phyloP scores from a whole-genome alignment of 2,888 invertebrate species.

The Acleris emargana region DNA sequence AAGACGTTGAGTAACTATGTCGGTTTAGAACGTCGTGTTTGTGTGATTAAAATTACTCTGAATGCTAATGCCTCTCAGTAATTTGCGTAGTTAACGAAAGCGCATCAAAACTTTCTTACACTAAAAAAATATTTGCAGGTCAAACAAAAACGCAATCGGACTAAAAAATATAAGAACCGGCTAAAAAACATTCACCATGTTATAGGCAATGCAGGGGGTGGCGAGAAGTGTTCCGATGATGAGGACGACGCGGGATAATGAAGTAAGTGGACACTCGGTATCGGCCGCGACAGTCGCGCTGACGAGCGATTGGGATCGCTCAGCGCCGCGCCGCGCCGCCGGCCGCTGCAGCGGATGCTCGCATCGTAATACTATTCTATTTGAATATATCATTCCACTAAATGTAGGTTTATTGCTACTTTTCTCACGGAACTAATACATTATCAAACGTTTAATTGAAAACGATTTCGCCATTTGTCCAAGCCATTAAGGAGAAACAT shows the following conservation, averaged over 20 bases:
- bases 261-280: slow-evolving; percentile 54
- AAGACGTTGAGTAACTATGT: slow-evolving; percentile 19
- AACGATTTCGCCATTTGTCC: slow-evolving; percentile 77
- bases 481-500: slow-evolving; percentile 62
- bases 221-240: slow-evolving; percentile 29
- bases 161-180: slow-evolving; percentile 6
- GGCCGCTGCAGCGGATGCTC: slow-evolving; percentile 77
- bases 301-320: slow-evolving; percentile 74
- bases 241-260: slow-evolving; percentile 32
- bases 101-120: neutral
- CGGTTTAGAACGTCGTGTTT: neutral
- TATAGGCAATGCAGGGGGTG: slow-evolving; percentile 15
- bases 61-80: neutral
- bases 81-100: neutral
- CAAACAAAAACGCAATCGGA: neutral
- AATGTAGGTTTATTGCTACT: slow-evolving; percentile 83
- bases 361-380: slow-evolving; percentile 78
- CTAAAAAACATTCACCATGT: slow-evolving; percentile 13
- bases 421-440: slow-evolving; percentile 83
- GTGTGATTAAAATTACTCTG: neutral
- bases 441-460: slow-evolving; percentile 78
- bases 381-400: slow-evolving; percentile 79
- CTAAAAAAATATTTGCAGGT: neutral
- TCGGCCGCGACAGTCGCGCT: slow-evolving; percentile 64
- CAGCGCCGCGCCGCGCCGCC: slow-evolving; percentile 59